Conservation (phyloP, 2,888 invertebrate genomes). For the Cyclophora albipunctata region DNA sequence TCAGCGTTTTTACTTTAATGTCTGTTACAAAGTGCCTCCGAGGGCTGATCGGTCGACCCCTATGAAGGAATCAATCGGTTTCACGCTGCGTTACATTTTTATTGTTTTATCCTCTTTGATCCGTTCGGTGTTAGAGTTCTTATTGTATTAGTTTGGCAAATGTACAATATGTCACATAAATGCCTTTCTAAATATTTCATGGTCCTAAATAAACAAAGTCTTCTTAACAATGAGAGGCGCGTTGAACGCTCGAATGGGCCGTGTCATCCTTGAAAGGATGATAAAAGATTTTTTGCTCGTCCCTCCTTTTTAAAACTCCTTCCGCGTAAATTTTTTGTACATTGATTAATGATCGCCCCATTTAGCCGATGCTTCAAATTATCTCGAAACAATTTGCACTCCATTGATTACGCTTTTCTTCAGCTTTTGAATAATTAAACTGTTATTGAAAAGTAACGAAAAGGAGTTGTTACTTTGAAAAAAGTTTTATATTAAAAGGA, state of each 20-base stretch:
- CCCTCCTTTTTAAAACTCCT: conserved; percentile 43
- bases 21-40: conserved; percentile 34
- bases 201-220: conserved; percentile 21
- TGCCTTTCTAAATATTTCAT: conserved; percentile 7
- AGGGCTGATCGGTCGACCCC: conserved; percentile 32
- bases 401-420: conserved; percentile 32
- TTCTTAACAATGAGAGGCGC: conserved; percentile 29
- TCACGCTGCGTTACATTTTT: conserved; percentile 38
- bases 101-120: conserved; percentile 43
- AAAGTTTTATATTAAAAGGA: no score
- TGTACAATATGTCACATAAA: conserved; percentile 11
- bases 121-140: conserved; percentile 19
- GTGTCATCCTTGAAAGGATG: conserved; percentile 26
- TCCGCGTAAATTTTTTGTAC: conserved; percentile 44
- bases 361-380: conserved; percentile 35
- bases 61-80: conserved; percentile 47
- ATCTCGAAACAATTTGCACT: conserved; percentile 30
- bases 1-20: conserved; percentile 37
- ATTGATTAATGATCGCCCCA: conserved; percentile 49
- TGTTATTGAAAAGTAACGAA: no score
- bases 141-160: conserved; percentile 10
- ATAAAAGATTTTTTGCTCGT: conserved; percentile 44
- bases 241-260: conserved; percentile 25
- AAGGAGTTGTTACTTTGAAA: no score
- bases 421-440: not conserved